phyloP scores from a whole-genome alignment of 1,140 invertebrate genomes.

The Drosophila prosaltans region DNA sequence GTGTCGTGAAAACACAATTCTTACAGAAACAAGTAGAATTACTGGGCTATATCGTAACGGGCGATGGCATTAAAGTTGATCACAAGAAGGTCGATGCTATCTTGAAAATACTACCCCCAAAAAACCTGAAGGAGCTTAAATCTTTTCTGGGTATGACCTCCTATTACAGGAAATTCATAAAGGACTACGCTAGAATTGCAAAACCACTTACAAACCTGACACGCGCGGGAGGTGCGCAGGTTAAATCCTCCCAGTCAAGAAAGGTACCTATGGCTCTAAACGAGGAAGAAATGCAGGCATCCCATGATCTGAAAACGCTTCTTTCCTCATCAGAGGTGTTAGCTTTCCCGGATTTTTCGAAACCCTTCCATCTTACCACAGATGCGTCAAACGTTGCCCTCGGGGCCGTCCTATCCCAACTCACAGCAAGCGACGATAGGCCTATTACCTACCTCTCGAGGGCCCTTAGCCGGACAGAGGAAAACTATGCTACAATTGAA shows the following conservation, averaged over 20 bases:
- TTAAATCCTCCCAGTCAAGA: too few species aligned
- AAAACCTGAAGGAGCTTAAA: too few species aligned
- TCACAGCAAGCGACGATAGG: too few species aligned
- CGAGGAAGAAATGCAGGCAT: neutral
- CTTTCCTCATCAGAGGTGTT: neutral
- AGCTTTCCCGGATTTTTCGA: too few species aligned
- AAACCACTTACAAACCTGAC: constrained; percentile 17
- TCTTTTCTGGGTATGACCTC: neutral
- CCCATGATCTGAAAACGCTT: too few species aligned
- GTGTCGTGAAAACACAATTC: neutral
- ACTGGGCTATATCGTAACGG: neutral
- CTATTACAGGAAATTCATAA: neutral
- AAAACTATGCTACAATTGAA: too few species aligned
- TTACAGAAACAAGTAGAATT: neutral
- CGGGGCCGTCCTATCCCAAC: too few species aligned
- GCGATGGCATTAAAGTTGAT: constrained; percentile 2
- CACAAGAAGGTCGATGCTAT: constrained; percentile 4
- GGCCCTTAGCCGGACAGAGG: too few species aligned
- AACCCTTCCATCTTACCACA: too few species aligned
- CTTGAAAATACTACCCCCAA: neutral
- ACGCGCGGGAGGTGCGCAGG: too few species aligned
- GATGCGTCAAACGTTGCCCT: too few species aligned
- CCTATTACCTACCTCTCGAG: too few species aligned
- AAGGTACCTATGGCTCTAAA: neutral
- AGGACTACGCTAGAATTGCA: neutral